Evolutionary conservation across 2,888 invertebrate species (phyloP), one percentile per base, ranked within the genome.

Genomic region (Chironomus tentans): DNA sequence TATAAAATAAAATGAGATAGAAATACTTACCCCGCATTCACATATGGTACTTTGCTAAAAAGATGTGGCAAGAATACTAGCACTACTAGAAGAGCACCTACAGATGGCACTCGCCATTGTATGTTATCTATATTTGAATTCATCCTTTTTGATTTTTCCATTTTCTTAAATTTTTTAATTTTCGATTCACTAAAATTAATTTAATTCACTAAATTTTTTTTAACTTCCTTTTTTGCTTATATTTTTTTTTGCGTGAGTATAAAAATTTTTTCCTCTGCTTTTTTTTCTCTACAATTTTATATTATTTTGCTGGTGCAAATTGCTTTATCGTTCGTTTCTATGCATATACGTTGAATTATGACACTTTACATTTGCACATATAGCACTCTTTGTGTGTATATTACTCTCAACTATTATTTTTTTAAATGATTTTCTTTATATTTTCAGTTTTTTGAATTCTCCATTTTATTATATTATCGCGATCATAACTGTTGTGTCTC

Each of bases 21-120:
- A 15, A 21, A 48, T 76, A 76, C 76, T 76, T 61, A 76, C 76
- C 46, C 76, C 69, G 76, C 76, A 68, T 76, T 76, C 76, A 69
- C 76, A 69, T 76, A 76, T 68, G 76, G 76, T 69, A 56, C 56
- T 69, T 69, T 76, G 46, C 69, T 69, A 69, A 76, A 76, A 15
- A 76, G 68, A 69, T 76, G 76, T 76, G 76, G 76, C 69, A 76
- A 68, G 62, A 76, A 76, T 38, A 76, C 69, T 74, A 74, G 74
- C 18, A 69, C 76, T 76, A 76, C 28, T 15, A 76, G 61, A 22
- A 76, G 68, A 69, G 76, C 76, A 24, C 76, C 76, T 7, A 68
- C 38, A 24, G 76, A 76, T 28, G 76, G 69, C 28, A 61, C 68
- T 48, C 76, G 76, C 76, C 50, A 76, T 24, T 76, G 76, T 69